These are phyloP conservation scores for Halcyon leucocephala DNA, from an alignment of 2,797 vertebrate genomes.

Conservation along the genomic window DNA sequence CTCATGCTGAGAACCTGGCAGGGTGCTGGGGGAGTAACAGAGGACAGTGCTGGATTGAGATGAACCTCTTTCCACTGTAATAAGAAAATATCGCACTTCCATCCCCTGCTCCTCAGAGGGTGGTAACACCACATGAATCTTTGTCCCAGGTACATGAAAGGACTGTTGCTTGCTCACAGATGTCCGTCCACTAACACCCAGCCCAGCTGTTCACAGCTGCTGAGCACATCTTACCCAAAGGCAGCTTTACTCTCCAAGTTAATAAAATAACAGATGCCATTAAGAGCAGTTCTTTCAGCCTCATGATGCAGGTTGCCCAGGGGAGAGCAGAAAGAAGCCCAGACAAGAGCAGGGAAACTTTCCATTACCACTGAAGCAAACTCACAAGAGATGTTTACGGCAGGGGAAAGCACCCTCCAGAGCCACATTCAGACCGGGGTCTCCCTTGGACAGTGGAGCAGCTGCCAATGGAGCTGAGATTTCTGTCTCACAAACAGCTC, in stretches of 20 bases:
- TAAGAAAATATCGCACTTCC: neutral
- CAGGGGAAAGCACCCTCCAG: neutral
- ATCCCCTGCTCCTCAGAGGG: neutral
- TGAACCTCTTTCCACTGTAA: neutral
- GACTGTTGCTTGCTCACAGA: neutral
- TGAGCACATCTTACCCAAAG: neutral
- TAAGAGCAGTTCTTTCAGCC: neutral
- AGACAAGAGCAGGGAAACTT: neutral
- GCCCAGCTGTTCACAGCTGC: neutral
- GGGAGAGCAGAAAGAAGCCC: neutral
- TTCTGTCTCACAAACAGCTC: slow-evolving; percentile 43
- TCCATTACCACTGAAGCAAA: neutral
- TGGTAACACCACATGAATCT: neutral
- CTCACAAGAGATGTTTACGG: neutral
- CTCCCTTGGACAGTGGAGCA: neutral
- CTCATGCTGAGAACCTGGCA: neutral
- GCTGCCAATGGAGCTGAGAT: neutral
- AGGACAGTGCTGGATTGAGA: neutral
- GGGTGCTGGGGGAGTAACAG: neutral
- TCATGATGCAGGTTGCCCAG: neutral
- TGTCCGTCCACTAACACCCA: neutral
- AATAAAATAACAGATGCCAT: neutral
- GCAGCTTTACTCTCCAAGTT: neutral
- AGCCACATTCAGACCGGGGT: neutral
- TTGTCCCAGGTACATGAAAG: neutral